Evolutionary conservation across 2,113 vertebrate genomes (phyloP).

Genomic region (Halichoerus grypus): DNA sequence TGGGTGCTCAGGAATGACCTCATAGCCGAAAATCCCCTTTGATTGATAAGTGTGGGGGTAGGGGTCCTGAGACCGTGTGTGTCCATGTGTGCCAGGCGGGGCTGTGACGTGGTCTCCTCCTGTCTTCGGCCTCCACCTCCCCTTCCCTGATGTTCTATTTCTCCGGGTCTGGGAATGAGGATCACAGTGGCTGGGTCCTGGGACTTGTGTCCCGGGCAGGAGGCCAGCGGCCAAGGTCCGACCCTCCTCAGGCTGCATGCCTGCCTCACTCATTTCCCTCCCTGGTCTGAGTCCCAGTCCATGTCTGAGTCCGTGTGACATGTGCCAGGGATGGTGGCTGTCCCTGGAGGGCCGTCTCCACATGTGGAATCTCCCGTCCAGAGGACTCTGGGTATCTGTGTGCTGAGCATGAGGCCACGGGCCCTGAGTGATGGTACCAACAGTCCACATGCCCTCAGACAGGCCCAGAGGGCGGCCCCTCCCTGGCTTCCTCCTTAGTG

Average conservation of each 20-base stretch:
- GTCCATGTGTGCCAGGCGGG: neutral
- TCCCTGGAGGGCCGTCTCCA: neutral
- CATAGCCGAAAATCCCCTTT: neutral
- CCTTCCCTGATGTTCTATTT: rapidly evolving
- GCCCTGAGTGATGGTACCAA: neutral
- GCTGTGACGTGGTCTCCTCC: rapidly evolving
- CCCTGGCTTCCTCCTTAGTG: neutral
- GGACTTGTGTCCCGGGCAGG: rapidly evolving
- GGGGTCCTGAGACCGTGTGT: no score
- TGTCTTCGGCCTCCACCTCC: rapidly evolving
- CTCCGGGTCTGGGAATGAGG: rapidly evolving
- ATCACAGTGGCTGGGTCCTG: rapidly evolving
- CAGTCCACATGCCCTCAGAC: rapidly evolving
- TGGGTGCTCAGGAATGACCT: neutral
- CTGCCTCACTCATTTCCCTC: neutral
- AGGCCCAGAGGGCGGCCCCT: neutral
- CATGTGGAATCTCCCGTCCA: rapidly evolving
- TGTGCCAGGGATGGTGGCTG: neutral
- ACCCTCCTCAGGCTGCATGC: neutral
- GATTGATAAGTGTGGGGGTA: neutral
- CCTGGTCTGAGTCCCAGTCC: rapidly evolving
- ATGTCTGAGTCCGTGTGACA: rapidly evolving
- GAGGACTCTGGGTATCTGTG: neutral
- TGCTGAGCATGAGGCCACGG: rapidly evolving
- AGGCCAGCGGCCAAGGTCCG: rapidly evolving